Evolutionary conservation across 2,888 invertebrate genomes (phyloP).

Genomic region (Lithophane leautieri): DNA sequence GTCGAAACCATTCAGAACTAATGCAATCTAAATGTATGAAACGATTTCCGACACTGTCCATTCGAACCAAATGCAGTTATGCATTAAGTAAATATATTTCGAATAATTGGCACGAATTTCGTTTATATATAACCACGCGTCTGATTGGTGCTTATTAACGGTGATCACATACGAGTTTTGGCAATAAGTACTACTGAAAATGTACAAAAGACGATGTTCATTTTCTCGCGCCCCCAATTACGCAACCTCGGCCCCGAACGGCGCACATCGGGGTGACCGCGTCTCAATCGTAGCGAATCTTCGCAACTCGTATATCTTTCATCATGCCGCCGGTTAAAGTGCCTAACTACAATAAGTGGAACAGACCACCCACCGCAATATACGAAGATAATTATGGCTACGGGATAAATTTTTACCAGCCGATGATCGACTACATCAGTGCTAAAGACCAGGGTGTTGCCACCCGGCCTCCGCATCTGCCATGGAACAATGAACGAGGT

Average conservation of each 20-base stretch:
- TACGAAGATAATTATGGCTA: conserved; percentile 96
- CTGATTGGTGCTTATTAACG: conserved; percentile 85
- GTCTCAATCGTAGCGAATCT: conserved; percentile 75
- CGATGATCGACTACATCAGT: conserved; percentile 96
- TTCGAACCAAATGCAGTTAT: conserved; percentile 58
- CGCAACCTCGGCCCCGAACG: conserved; percentile 79
- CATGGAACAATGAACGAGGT: conserved; percentile 93
- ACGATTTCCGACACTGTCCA: conserved; percentile 50
- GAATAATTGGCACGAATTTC: conserved; percentile 84
- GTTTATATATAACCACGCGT: conserved; percentile 83
- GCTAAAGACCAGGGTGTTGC: conserved; percentile 90
- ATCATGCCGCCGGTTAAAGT: conserved; percentile 87
- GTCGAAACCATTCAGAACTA: conserved; percentile 8
- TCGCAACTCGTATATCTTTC: conserved; percentile 76
- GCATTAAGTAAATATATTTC: conserved; percentile 64
- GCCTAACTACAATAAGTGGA: conserved; percentile 87
- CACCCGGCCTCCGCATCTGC: conserved; percentile 92
- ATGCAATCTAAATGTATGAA: conserved; percentile 40
- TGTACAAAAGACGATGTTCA: conserved; percentile 83
- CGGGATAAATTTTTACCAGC: conserved; percentile 96
- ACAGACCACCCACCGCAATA: conserved; percentile 91
- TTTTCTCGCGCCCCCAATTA: conserved; percentile 79
- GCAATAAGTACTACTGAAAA: conserved; percentile 81
- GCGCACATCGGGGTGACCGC: conserved; percentile 71
- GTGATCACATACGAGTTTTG: conserved; percentile 80